Evolutionary conservation across 2,113 vertebrate genomes (phyloP).

Genomic region (Synodontis membranacea): DNA sequence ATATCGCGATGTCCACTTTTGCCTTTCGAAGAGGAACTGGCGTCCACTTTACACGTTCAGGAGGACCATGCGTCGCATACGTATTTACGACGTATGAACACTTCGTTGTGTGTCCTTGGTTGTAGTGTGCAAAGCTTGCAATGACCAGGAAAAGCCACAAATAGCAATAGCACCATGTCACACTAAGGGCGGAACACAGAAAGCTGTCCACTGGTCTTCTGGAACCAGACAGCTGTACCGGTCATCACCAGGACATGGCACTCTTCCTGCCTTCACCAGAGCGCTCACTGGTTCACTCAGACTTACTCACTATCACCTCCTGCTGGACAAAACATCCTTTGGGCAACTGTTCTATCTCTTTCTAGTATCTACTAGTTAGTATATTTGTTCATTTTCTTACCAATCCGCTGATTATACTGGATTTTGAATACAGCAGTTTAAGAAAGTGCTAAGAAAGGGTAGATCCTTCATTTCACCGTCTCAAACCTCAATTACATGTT

Average conservation of each 20-base stretch:
- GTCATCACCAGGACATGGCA: not conserved
- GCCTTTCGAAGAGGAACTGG: constrained; percentile 24
- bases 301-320: constrained; percentile 30
- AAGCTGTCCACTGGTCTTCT: not conserved
- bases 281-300: not conserved
- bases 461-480: constrained; percentile 15
- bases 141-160: constrained; percentile 41
- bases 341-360: constrained; percentile 12
- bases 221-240: not conserved
- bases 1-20: constrained; percentile 12
- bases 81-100: not conserved
- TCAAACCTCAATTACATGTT: constrained; percentile 40
- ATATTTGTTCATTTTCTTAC: constrained; percentile 28
- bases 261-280: not conserved
- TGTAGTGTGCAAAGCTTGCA: constrained; percentile 16
- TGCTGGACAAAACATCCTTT: constrained; percentile 35
- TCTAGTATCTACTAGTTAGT: not conserved
- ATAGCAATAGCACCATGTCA: constrained; percentile 49
- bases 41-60: not conserved
- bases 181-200: constrained; percentile 14
- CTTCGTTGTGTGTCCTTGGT: constrained; percentile 27
- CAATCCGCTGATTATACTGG: constrained; percentile 15
- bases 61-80: not conserved
- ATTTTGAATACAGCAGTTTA: constrained; percentile 23
- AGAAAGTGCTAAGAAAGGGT: constrained; percentile 29